Percentiles rank a stretch among this genome's conserved stretches.
phyloP scores from a whole-genome alignment of 2,888 invertebrate species.

The Tridacna gigas region DNA sequence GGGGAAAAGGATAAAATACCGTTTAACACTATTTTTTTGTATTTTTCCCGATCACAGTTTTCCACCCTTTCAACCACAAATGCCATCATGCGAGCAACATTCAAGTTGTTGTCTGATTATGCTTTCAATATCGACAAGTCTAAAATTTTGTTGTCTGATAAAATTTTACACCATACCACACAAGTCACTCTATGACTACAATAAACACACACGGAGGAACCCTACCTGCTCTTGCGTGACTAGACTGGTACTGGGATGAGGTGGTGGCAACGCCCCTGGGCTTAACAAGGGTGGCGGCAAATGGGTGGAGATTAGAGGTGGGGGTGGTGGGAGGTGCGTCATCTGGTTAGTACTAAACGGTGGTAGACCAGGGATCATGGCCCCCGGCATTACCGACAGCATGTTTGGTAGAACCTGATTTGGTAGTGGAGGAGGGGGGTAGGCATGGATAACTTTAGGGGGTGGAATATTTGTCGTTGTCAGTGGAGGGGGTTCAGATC shows the following conservation, averaged over 20 bases:
- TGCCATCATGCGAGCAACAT: too few relatives aligned
- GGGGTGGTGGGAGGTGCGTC: conserved; percentile 60
- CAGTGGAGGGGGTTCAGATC: conserved; percentile 8
- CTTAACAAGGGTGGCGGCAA: conserved; percentile 48
- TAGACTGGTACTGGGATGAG: conserved; percentile 44
- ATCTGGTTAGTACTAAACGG: conserved; percentile 61
- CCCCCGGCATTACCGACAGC: conserved; percentile 47
- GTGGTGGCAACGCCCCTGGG: conserved; percentile 44
- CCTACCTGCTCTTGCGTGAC: conserved; percentile 65
- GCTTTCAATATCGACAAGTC: too few relatives aligned
- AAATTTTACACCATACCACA: too few relatives aligned
- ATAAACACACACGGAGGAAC: background rate
- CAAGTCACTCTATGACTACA: too few relatives aligned
- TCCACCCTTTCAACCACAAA: too few relatives aligned
- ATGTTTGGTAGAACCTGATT: conserved; percentile 66
- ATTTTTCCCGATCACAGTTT: too few relatives aligned
- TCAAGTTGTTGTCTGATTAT: too few relatives aligned
- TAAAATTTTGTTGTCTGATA: too few relatives aligned
- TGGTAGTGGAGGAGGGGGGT: conserved; percentile 60
- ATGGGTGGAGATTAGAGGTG: conserved; percentile 44
- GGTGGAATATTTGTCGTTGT: conserved; percentile 54
- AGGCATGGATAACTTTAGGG: conserved; percentile 52
- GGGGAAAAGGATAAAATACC: too few relatives aligned
- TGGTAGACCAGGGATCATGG: conserved; percentile 46
- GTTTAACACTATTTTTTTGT: too few relatives aligned